These are phyloP conservation scores for Eristalis pertinax DNA, from an alignment of 2,888 invertebrate genomes.

Conservation along the genomic window DNA sequence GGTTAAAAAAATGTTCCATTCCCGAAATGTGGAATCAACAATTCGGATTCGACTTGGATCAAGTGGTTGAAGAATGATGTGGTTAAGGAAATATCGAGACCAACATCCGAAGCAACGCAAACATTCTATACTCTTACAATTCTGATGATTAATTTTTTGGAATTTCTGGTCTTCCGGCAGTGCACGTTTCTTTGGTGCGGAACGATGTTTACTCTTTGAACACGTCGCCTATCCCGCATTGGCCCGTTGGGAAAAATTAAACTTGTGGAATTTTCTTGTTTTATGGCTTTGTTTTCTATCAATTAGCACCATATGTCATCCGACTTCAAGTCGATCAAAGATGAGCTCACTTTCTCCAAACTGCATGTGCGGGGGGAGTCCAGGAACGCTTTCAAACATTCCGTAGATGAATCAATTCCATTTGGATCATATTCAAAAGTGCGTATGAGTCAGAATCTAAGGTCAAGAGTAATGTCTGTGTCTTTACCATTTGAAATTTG, in stretches of 20 bases:
- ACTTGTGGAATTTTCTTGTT: neutral
- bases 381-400: neutral
- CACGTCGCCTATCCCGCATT: neutral
- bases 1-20: too few species aligned
- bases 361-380: neutral
- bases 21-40: too few species aligned
- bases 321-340: neutral
- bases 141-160: neutral
- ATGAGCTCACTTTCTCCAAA: neutral
- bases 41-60: too few species aligned
- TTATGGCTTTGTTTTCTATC: neutral
- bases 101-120: too few species aligned
- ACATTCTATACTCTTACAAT: neutral
- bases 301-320: neutral
- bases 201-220: neutral
- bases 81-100: too few species aligned
- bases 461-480: neutral
- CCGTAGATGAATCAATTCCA: neutral
- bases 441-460: neutral
- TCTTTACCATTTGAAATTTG: conserved; percentile 2
- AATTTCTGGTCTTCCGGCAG: neutral
- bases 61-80: neutral
- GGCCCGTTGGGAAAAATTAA: neutral
- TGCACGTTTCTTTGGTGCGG: neutral
- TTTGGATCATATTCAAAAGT: neutral